Conservation (phyloP, 2,797 vertebrate species). For the Sebastes matsubarae region DNA sequence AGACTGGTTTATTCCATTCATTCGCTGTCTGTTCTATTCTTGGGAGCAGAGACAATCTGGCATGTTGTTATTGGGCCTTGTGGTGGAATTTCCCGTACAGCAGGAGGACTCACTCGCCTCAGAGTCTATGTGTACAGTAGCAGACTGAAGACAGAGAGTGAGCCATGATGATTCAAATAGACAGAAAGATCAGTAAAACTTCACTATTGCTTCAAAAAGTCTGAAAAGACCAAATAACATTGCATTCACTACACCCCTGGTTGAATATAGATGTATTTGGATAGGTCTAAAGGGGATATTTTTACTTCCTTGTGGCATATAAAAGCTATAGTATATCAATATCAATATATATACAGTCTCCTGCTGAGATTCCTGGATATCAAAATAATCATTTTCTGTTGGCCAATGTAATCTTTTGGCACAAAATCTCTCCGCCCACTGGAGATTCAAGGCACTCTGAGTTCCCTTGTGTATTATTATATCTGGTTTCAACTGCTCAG, state of each 20-base stretch:
- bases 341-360: not conserved
- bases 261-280: not conserved
- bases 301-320: not conserved
- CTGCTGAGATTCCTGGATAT: not conserved
- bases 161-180: not conserved
- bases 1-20: constrained; percentile 32
- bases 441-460: not conserved
- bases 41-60: constrained; percentile 36
- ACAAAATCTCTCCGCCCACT: not conserved
- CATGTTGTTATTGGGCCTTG: constrained; percentile 54
- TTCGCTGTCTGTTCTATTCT: constrained; percentile 40
- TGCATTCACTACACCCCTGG: not conserved
- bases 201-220: not conserved
- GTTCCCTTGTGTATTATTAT: not conserved
- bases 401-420: not conserved
- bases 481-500: not conserved
- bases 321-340: not conserved
- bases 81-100: constrained; percentile 44
- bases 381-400: constrained; percentile 17
- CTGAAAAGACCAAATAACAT: not conserved
- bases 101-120: constrained; percentile 19
- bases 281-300: not conserved
- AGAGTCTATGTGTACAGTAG: not conserved
- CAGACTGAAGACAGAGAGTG: not conserved
- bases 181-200: not conserved